Base-by-base conservation (phyloP, 2,797 vertebrate species). In the Erithacus rubecula region DNA sequence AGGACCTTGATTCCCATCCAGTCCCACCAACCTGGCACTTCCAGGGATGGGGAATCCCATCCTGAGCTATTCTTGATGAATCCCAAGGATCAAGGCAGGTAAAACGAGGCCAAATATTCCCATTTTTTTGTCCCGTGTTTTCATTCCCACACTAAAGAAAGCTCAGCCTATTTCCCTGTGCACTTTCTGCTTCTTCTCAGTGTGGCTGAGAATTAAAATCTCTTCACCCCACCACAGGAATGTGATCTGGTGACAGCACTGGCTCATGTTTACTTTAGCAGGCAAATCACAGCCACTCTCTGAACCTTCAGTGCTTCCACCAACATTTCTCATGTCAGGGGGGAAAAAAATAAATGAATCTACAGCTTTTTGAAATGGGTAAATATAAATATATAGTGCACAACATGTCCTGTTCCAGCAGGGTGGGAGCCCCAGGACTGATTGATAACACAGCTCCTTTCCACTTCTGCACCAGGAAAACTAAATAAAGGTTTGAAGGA, bases 101-200 rank as follows among this genome's bases (percentile, higher is more conserved):
- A 67, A 90, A 94, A 81, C 1, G 46, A 94, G 74, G 77, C 56
- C 89, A 91, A 36, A 77, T 20, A 18, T 52, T 60, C 74, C 80
- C 36, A 4, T 81, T 29, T 62, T 62, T 83, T 23, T 55, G 24
- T 76, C 71, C 67, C 72, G 46, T 12, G 4, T 41, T 85, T 81
- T n/a, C 62, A 88, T 94, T 94, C 93, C 92, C 90, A 93, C 56
- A 81, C 90, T 94, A 84, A 95, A 95, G 92, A 90, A 95, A 96
- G 70, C 90, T 85, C 95, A 62, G 80, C 27, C 74, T 29, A n/a
- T 89, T 95, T 93, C 93, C 87, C 72, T 27, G 43, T 87, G 91
- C 62, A 32, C 67, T 82, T 80, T 93, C 78, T 95, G 74, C 77
- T 93, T 9, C 90, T 93, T 77, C 89, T 89, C 94, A 94, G 43